Conservation (phyloP, 2,797 vertebrate genomes). For the Tenualosa ilisha region DNA sequence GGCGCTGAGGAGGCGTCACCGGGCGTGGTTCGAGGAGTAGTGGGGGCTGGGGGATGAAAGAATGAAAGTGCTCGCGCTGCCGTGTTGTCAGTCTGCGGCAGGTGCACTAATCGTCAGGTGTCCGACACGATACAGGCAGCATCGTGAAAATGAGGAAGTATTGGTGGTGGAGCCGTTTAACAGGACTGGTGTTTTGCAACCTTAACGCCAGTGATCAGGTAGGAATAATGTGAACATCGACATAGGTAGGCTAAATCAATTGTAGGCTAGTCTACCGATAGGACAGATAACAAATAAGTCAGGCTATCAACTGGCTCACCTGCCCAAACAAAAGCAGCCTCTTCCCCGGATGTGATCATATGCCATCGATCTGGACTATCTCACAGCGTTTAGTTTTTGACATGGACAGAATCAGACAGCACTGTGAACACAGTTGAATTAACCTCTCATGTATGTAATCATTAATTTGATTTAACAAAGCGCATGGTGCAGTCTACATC, state of each 20-base stretch:
- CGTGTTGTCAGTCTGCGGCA: not conserved
- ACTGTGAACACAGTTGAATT: not conserved
- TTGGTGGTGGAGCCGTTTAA: constrained; percentile 47
- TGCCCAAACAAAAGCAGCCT: not conserved
- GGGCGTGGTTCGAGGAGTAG: constrained; percentile 28
- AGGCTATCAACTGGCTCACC: not conserved
- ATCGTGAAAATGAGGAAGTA: constrained; percentile 52
- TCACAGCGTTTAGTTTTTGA: not conserved
- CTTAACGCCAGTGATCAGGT: constrained; percentile 39
- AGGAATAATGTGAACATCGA: constrained; percentile 2
- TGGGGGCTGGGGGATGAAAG: constrained; percentile 29
- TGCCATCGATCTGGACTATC: not conserved
- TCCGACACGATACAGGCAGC: not conserved
- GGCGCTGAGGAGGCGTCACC: not conserved
- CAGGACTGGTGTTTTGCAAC: constrained; percentile 44
- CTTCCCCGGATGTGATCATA: not conserved
- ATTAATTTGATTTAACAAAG: not conserved
- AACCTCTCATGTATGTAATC: not conserved
- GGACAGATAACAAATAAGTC: not conserved
- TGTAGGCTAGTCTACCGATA: not conserved
- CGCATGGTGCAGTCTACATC: not conserved
- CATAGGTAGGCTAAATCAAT: not conserved
- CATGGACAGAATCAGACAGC: not conserved
- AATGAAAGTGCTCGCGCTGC: constrained; percentile 21
- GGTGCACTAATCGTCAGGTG: not conserved